Evolutionary conservation across 2,888 invertebrate genomes (phyloP), one percentile per base, ranked within the genome.

Genomic region (Lobophora halterata): DNA sequence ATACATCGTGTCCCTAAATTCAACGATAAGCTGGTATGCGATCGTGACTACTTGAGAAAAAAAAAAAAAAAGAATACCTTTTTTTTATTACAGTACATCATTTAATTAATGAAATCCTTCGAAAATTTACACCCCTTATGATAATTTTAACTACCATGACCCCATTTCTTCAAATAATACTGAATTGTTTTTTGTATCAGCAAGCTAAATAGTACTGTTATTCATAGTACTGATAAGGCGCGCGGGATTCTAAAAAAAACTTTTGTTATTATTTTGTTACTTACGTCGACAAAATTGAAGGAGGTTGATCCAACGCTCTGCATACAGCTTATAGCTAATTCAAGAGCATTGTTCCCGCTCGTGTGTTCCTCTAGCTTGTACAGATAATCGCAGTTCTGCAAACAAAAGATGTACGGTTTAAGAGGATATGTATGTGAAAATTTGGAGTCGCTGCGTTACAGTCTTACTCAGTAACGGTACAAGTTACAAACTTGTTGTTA

Each of bases 211-310:
- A 10, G 3, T 5, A 5, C 3, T 23, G 9, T 10, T 3, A 10
- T 5, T 25, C 4, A n/a, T 3, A 1, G 1, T 5, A 1, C 3
- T 12, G 2, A 12, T 2, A n/a, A 6, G 12, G 12, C 6, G 2
- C 11, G 11, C 5, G 3, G 10, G 3, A 8, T 5, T 11, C 5
- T 23, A 10, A 1, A 11, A 6, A 5, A 12, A 2, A 10, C 10
- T 10, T 11, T 6, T 12, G 6, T 2, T 3, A n/a, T 12, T 4
- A 12, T 10, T 6, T 17, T 11, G 3, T 3, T 21, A 65, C 72
- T 72, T 60, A 82, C 82, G 38, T 73, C 60, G 1, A 65, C 54
- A 1, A 73, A 49, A 25, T 65, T 67, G 37, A 82, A 82, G 0
- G 52, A 45, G 0, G 66, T 69, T 16, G 77, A 69, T 0, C 74